Evolutionary conservation across 2,797 vertebrate species (phyloP), one percentile per base, ranked within the genome.

Genomic region (Chelidonichthys spinosus): DNA sequence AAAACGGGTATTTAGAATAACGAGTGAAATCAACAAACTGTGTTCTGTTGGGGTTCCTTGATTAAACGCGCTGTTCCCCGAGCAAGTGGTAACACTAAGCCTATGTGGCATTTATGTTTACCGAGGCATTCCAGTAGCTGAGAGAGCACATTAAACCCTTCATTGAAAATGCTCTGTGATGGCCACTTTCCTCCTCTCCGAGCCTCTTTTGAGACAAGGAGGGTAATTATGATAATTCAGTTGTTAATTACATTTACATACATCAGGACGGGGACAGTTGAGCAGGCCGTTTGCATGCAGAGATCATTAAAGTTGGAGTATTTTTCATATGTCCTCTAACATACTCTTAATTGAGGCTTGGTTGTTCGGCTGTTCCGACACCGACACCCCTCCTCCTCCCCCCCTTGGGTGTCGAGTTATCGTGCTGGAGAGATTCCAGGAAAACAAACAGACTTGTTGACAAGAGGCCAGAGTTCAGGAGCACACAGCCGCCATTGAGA

Each of bases 211-310:
- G 83, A 90, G 87, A 93, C 88, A 88, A 89, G 82, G 80, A 91
- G 87, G 83, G 85, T 89, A 93, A 94, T 95, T 93, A 94, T 92
- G 90, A 94, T 93, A 91, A 93, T 93, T 92, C 82, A 86, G 78
- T 85, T 91, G 90, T 94, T 95, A 94, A 95, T 95, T 92, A 93
- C 89, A 93, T 94, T 93, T 92, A 91, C 92, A 93, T 93, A 92
- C 85, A 87, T 92, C 85, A 75, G 79, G 84, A 90, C 55, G 50
- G 71, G 78, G 92, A 87, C 76, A 88, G 81, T 74, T 64, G 76
- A 88, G 85, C 74, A 84, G 79, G 82, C 80, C 85, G 87, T 89
- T 79, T 89, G 86, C 84, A 88, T 70, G 87, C 72, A 73, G 61
- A 89, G 84, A 77, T 88, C 84, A 92, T 92, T 91, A 86, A 88